These are phyloP conservation scores for Varanus salvator DNA, from an alignment of 2,113 vertebrate genomes.

Conservation along the genomic window DNA sequence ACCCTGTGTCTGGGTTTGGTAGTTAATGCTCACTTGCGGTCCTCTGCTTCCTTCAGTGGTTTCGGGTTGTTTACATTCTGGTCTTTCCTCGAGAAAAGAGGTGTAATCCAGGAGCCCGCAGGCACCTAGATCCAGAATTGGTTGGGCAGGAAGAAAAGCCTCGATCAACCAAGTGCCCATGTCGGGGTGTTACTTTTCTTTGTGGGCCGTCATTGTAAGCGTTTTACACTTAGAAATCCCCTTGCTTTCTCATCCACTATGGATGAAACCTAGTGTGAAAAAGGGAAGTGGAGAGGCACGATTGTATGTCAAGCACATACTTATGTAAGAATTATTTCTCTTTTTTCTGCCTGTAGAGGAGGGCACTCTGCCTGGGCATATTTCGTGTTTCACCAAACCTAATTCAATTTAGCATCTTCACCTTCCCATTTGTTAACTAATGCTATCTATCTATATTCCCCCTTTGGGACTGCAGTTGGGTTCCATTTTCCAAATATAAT, in stretches of 20 bases:
- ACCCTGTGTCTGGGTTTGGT: neutral
- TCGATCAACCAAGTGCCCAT: neutral
- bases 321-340: constrained; percentile 60
- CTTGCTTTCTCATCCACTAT: too few species aligned
- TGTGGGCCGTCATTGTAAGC: neutral
- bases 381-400: neutral
- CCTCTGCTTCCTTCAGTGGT: neutral
- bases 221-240: neutral
- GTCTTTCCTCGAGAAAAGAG: neutral
- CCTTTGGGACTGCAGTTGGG: neutral
- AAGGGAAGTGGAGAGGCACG: neutral
- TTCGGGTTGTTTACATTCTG: neutral
- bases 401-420: neutral
- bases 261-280: neutral
- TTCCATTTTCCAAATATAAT: neutral
- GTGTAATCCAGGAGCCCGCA: neutral
- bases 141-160: neutral
- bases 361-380: constrained; percentile 16
- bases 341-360: constrained; percentile 17
- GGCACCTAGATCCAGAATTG: neutral
- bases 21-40: neutral
- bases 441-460: too few species aligned
- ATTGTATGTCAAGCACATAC: constrained; percentile 22
- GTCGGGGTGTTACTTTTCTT: too few species aligned
- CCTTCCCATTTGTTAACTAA: constrained; percentile 24